Evolutionary conservation across 2,797 vertebrate genomes (phyloP).

Genomic region (Myiothlypis chrysogaster): DNA sequence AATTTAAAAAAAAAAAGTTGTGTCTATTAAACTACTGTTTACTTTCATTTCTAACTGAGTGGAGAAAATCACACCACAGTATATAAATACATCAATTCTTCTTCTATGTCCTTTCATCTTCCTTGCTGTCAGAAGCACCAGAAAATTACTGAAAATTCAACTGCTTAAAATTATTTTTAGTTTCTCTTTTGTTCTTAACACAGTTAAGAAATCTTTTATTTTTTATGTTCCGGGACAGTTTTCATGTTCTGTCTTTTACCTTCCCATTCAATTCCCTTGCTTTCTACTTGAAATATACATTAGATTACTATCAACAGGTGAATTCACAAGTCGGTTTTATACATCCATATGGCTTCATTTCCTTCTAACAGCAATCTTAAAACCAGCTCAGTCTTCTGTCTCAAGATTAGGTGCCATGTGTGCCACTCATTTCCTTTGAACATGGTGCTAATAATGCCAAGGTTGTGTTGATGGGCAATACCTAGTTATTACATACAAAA

Average conservation of each 20-base stretch:
- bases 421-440: neutral
- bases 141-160: neutral
- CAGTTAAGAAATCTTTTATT: neutral
- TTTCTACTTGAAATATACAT: neutral
- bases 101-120: neutral
- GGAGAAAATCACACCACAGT: neutral
- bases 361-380: neutral
- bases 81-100: neutral
- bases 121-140: neutral
- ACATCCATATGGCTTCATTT: neutral
- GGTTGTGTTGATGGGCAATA: neutral
- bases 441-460: neutral
- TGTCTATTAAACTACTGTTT: neutral
- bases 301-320: neutral
- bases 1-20: neutral
- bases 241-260: neutral
- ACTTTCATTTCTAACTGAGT: neutral
- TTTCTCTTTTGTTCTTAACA: neutral
- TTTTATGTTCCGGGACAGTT: neutral
- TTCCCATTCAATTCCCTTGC: neutral
- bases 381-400: neutral
- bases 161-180: neutral
- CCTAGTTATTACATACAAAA: neutral
- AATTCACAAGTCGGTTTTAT: neutral
- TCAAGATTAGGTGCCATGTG: neutral